Evolutionary conservation across 2,888 invertebrate genomes (phyloP).

Genomic region (Dryadula phaetusa): DNA sequence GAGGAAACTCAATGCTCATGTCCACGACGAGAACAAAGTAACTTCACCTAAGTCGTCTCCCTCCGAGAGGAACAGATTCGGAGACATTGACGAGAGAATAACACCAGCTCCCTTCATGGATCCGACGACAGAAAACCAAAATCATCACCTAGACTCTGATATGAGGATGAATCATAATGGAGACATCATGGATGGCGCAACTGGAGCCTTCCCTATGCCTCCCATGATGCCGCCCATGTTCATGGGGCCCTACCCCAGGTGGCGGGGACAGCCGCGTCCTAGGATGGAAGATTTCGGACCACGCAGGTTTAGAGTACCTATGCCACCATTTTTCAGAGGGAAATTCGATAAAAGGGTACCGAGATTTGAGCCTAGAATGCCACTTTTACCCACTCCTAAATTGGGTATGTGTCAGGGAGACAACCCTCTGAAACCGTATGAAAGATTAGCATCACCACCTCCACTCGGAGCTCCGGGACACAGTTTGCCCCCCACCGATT

Average conservation of each 20-base stretch:
- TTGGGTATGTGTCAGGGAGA: slow-evolving; percentile 70
- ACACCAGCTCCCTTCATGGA: slow-evolving; percentile 66
- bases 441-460: slow-evolving; percentile 64
- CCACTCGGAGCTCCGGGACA: slow-evolving; percentile 71
- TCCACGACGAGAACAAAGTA: slow-evolving; percentile 72
- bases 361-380: slow-evolving; percentile 63
- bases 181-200: slow-evolving; percentile 54
- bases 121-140: slow-evolving; percentile 63
- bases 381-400: slow-evolving; percentile 66
- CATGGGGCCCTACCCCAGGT: slow-evolving; percentile 59
- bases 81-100: slow-evolving; percentile 82
- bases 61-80: slow-evolving; percentile 66
- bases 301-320: slow-evolving; percentile 65
- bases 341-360: slow-evolving; percentile 66
- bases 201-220: slow-evolving; percentile 58
- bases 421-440: slow-evolving; percentile 67
- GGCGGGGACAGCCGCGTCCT: slow-evolving; percentile 68
- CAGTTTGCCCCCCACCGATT: slow-evolving; percentile 69
- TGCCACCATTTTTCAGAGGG: slow-evolving; percentile 64
- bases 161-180: slow-evolving; percentile 64
- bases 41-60: slow-evolving; percentile 77
- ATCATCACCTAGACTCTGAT: slow-evolving; percentile 66
- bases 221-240: slow-evolving; percentile 66
- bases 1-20: slow-evolving; percentile 69
- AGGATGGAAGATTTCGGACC: slow-evolving; percentile 67